Conservation (phyloP, 2,113 vertebrate genomes). For the Microcebus griseorufus region DNA sequence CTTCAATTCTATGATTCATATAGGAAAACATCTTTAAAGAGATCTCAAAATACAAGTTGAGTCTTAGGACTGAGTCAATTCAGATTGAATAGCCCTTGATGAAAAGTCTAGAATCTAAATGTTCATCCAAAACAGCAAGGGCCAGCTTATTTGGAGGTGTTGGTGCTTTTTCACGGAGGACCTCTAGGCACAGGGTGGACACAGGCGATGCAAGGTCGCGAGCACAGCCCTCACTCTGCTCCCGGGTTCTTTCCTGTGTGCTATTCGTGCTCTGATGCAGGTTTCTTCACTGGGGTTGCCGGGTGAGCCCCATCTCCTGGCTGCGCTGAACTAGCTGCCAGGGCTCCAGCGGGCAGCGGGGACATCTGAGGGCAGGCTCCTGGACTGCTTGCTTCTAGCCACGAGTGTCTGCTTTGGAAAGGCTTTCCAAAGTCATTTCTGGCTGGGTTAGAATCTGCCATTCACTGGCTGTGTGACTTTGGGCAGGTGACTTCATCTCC, state of each 20-base stretch:
- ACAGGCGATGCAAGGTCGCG: not conserved
- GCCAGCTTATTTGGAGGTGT: not conserved
- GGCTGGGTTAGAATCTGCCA: not conserved
- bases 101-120: not conserved
- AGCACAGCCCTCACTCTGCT: not conserved
- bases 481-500: not conserved
- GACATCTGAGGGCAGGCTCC: not conserved
- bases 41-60: conserved; percentile 38
- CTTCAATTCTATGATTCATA: not conserved
- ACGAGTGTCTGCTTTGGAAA: not conserved
- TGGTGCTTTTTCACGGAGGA: not conserved
- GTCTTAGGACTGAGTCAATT: conserved; percentile 5
- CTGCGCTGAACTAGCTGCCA: not conserved
- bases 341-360: not conserved
- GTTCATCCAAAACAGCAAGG: not conserved
- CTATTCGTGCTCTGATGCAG: too few species aligned
- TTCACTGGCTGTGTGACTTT: not conserved
- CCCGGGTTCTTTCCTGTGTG: too few species aligned
- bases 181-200: not conserved
- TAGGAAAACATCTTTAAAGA: conserved; percentile 42
- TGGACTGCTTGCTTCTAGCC: not conserved
- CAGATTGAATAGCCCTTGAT: not conserved
- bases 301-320: too few species aligned
- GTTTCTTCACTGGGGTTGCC: too few species aligned
- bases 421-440: not conserved